Evolutionary conservation across 2,797 vertebrate species (phyloP), one percentile per base, ranked within the genome.

Genomic region (Fistularia tabacaria): DNA sequence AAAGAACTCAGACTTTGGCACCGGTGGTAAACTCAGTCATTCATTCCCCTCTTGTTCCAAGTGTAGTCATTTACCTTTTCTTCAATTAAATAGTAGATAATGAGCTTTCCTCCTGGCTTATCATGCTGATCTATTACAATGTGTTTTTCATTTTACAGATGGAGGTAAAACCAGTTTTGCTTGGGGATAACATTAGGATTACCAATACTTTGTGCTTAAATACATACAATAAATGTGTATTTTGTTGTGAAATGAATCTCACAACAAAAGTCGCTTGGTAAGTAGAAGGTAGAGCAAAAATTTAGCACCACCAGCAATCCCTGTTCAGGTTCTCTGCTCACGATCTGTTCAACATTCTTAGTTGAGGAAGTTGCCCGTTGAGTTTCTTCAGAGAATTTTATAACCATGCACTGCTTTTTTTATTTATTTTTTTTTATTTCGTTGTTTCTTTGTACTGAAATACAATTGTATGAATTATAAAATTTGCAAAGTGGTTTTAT

Each of bases 381-480:
- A 61, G 57, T 65, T 69, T 25, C 25, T 25, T 3, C 25, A 25
- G 5, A 5, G 25, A 25, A 25, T 25, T 25, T 25, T 25, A 25
- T 3, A 25, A 5, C 5, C 25, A 5, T n/a, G n/a, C n/a, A n/a
- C n/a, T n/a, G n/a, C n/a, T n/a, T n/a, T n/a, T n/a, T n/a, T n/a
- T n/a, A n/a, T n/a, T n/a, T n/a, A n/a, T n/a, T n/a, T 25, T 25
- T 38, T 66, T 71, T 59, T 65, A 75, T 63, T 15, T 53, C 60
- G 6, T 64, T 71, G 47, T 75, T 83, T 75, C 40, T 85, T 85
- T 86, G 54, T 84, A 78, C 73, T 59, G 46, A 79, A 87, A 85
- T 85, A 76, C 70, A 83, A 65, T 64, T 68, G n/a, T 54, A 61
- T 56, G 36, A 74, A 79, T n/a, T 10, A 40, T 8, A 8, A 65